These are phyloP conservation scores for Lophius americanus DNA, from an alignment of 2,797 vertebrate genomes.

Conservation along the genomic window DNA sequence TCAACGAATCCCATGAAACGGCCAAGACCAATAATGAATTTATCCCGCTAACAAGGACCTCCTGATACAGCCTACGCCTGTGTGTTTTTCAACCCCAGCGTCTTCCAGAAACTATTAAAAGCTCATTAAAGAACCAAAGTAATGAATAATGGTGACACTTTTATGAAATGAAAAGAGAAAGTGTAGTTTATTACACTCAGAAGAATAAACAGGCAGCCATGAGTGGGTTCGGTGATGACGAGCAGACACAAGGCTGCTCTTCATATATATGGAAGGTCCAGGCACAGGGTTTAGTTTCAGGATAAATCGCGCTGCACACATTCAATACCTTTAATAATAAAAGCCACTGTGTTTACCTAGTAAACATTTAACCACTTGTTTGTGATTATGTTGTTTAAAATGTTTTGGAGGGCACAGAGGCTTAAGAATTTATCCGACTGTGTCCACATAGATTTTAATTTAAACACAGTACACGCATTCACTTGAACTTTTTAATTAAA, in stretches of 20 bases:
- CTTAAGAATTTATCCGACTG: not conserved
- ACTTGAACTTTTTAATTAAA: too few relatives aligned
- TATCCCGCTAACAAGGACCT: constrained; percentile 11
- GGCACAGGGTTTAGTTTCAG: not conserved
- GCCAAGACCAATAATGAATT: constrained; percentile 23
- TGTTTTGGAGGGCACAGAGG: constrained; percentile 13
- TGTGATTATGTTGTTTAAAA: constrained; percentile 5
- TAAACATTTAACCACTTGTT: too few relatives aligned
- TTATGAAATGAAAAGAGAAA: not conserved
- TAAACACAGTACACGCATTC: too few relatives aligned
- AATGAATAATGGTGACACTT: not conserved
- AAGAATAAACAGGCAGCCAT: not conserved
- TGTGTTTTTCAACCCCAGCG: not conserved
- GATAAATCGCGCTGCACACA: constrained; percentile 8
- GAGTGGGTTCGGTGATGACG: not conserved
- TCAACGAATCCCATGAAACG: constrained; percentile 38
- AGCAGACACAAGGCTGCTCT: not conserved
- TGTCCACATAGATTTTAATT: not conserved
- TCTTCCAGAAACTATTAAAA: constrained; percentile 12
- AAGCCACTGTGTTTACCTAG: not conserved
- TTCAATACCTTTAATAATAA: constrained; percentile 11
- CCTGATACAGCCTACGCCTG: not conserved
- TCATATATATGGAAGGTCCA: constrained; percentile 6
- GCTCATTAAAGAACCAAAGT: not conserved
- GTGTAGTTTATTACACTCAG: constrained; percentile 3